Evolutionary conservation across 2,113 vertebrate genomes (phyloP), one percentile per base, ranked within the genome.

Genomic region (Triplophysa siluroides): DNA sequence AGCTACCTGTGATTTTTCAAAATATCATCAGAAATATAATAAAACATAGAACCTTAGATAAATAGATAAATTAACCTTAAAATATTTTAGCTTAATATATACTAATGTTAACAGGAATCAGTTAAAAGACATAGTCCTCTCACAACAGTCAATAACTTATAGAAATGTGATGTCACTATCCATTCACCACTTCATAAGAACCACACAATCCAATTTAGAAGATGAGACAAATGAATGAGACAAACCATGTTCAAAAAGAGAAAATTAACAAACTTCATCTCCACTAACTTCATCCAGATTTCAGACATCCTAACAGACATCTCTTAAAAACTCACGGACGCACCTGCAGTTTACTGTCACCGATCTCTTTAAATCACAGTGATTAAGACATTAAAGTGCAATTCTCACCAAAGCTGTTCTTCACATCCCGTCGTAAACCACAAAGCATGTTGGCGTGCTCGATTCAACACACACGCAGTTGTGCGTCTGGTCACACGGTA

Each of bases 401-500:
- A 73, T 12, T 91, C 93, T 94, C 87, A 94, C 93, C 93, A 8
- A 92, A 91, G 85, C 91, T 92, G 65, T 87, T 91, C 82, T 93
- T 92, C 82, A 93, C 90, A 83, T 94, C 93, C 88, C 92, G 93
- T 85, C 88, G 93, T 85, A 94, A 89, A 82, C 93, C 93, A 82
- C 93, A 94, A 79, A 94, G 91, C 93, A 94, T 94, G 88, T 85
- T 91, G 89, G 81, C 87, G 85, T 54, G 58, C 78, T 79, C 33
- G 41, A 38, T 56, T 68, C 26, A 67, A 13, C 50, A 38, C 62
- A 23, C 56, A 75, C 24, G 12, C 61, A 78, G 78, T 18, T 60
- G 21, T 33, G 56, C 4, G 60, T 66, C 77, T 83, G 66, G 26
- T 64, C 75, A 74, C 54, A 38, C 11, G 24, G 52, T 52, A 50